phyloP scores from a whole-genome alignment of 2,113 vertebrate species.

The Ariopsis seemanni region DNA sequence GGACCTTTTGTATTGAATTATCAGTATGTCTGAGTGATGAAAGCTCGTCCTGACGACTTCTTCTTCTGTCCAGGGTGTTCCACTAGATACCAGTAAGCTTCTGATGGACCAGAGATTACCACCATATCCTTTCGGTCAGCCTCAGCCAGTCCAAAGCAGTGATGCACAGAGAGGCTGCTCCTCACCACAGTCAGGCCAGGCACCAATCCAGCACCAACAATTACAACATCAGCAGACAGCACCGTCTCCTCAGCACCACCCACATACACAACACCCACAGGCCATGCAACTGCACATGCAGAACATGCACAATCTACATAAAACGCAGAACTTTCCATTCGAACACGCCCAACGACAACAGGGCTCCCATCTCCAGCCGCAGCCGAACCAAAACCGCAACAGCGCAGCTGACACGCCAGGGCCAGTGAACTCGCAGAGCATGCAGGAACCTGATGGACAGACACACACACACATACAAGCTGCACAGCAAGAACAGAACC shows the following conservation, averaged over 20 bases:
- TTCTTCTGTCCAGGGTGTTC: conserved; percentile 77
- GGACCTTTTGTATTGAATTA: not conserved
- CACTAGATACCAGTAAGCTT: conserved; percentile 87
- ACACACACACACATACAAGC: conserved; percentile 9
- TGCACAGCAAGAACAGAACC: conserved; percentile 44
- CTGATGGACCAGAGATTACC: conserved; percentile 81
- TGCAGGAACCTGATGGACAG: conserved; percentile 41
- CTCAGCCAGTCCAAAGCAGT: conserved; percentile 59
- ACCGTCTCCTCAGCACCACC: conserved; percentile 28
- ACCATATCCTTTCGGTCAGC: conserved; percentile 77
- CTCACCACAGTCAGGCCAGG: conserved; percentile 53
- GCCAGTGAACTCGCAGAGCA: conserved; percentile 47
- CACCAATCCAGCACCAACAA: conserved; percentile 55
- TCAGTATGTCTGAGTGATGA: not conserved
- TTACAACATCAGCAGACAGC: conserved; percentile 61
- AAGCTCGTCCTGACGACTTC: not conserved
- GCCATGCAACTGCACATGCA: conserved; percentile 58
- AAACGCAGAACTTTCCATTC: conserved; percentile 58
- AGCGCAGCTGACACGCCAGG: conserved; percentile 22
- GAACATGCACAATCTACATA: conserved; percentile 67
- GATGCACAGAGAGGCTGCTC: conserved; percentile 46
- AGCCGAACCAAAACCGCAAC: conserved; percentile 56
- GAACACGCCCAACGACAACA: conserved; percentile 35
- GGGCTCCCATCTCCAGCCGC: conserved; percentile 43
- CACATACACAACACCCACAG: conserved; percentile 23